Conservation (phyloP, 2,797 vertebrate species). For the Prunella strophiata region DNA sequence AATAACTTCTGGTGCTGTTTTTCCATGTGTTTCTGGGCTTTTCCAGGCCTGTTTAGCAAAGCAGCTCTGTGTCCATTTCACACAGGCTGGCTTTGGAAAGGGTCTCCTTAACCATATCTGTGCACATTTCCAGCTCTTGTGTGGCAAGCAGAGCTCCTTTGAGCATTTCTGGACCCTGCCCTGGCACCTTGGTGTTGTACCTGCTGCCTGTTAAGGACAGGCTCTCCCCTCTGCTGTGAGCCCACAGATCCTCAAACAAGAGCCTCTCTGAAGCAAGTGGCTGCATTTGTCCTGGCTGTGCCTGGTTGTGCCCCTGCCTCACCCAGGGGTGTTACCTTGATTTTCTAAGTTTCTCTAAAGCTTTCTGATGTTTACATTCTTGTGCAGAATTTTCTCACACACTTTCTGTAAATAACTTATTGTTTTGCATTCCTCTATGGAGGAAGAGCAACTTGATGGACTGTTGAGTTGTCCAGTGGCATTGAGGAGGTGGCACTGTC, state of each 20-base stretch:
- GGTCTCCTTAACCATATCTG: neutral
- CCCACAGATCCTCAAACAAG: neutral
- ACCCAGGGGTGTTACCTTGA: too few relatives aligned
- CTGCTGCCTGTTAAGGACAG: neutral
- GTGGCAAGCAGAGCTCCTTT: neutral
- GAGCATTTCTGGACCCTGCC: neutral
- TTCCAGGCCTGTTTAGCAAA: neutral
- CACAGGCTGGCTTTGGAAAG: neutral
- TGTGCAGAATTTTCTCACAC: too few relatives aligned
- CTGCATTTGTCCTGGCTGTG: neutral
- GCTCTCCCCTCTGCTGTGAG: neutral
- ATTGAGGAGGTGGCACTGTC: too few relatives aligned
- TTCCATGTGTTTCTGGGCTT: neutral
- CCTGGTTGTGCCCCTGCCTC: neutral
- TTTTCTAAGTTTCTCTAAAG: too few relatives aligned
- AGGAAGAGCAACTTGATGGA: too few relatives aligned
- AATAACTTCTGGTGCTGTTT: conserved; percentile 56
- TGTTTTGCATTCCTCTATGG: too few relatives aligned
- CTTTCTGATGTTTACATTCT: too few relatives aligned
- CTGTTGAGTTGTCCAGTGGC: too few relatives aligned
- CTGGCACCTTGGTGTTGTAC: neutral
- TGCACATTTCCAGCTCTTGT: neutral
- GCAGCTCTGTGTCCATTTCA: neutral
- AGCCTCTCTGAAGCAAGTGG: neutral
- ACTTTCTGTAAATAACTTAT: too few relatives aligned